Evolutionary conservation across 2,888 invertebrate genomes (phyloP).

Genomic region (Meiosimyza platycephala): DNA sequence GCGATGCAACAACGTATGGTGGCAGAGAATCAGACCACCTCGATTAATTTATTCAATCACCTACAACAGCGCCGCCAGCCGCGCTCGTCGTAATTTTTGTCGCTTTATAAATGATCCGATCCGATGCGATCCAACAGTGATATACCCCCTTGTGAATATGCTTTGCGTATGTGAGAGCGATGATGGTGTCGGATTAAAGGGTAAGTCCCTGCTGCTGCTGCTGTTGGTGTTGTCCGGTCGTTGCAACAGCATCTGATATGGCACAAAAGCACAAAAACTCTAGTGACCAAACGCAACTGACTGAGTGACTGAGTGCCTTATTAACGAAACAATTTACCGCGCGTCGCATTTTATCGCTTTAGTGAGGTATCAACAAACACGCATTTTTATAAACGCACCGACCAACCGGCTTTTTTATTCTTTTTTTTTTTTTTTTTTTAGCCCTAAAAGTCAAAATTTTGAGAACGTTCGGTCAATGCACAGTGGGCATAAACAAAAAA

Average conservation of each 20-base stretch:
- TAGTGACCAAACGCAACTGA: background rate
- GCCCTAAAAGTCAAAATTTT: too few species aligned
- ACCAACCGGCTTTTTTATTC: background rate
- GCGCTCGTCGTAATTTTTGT: conserved; percentile 29
- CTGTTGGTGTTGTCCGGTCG: conserved; percentile 24
- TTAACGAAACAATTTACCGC: conserved; percentile 49
- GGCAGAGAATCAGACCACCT: conserved; percentile 34
- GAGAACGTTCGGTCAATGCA: too few species aligned
- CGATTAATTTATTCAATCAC: conserved; percentile 61
- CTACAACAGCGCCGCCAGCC: conserved; percentile 42
- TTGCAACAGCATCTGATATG: conserved; percentile 31
- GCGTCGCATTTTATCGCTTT: conserved; percentile 59
- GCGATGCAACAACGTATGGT: too few species aligned
- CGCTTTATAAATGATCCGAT: conserved; percentile 54
- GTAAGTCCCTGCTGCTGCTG: conserved; percentile 44
- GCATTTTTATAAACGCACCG: conserved; percentile 34
- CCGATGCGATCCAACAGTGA: background rate
- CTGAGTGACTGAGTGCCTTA: conserved; percentile 42
- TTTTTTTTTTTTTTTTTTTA: background rate
- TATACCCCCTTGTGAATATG: conserved; percentile 1
- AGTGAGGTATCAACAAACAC: conserved; percentile 50
- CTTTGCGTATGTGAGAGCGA: conserved; percentile 47
- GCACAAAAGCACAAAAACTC: background rate
- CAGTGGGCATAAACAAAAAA: too few species aligned
- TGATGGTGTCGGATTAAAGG: conserved; percentile 50